phyloP scores from a whole-genome alignment of 2,113 vertebrate genomes.

The Tylochromis polylepis region DNA sequence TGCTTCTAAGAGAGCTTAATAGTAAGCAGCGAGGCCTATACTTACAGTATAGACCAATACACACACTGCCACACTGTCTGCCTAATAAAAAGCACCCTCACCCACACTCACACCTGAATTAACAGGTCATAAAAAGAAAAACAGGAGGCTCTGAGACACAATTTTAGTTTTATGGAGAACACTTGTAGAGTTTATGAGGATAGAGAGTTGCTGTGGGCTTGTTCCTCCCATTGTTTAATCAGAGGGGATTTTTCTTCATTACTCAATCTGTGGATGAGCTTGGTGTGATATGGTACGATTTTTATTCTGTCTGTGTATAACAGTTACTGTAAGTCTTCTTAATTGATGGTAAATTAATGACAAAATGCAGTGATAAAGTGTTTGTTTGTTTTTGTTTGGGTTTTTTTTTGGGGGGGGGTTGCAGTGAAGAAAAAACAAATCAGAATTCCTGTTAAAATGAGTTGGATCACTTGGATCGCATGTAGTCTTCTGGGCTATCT shows the following conservation, averaged over 20 bases:
- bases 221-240: constrained; percentile 33
- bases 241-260: constrained; percentile 37
- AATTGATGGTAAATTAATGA: not conserved
- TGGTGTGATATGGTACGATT: not conserved
- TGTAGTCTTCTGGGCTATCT: not conserved
- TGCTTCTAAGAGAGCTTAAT: constrained; percentile 8
- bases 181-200: constrained; percentile 54
- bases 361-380: not conserved
- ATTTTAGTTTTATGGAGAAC: constrained; percentile 55
- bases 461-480: not conserved
- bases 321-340: not conserved
- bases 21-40: not conserved
- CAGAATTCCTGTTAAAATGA: not conserved
- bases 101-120: constrained; percentile 44
- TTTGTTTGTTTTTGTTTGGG: not conserved
- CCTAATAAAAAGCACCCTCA: constrained; percentile 9
- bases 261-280: constrained; percentile 37
- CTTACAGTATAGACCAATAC: not conserved
- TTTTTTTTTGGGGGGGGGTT: too few relatives aligned
- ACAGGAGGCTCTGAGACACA: constrained; percentile 32
- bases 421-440: not conserved
- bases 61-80: not conserved
- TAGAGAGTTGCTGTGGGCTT: not conserved
- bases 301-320: not conserved
- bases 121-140: constrained; percentile 46